Percentiles rank a stretch among this genome's conserved stretches.
These are phyloP conservation scores for Diadumene lineata DNA, from an alignment of 92 coral and sea anemone genomes.

Conservation along the genomic window DNA sequence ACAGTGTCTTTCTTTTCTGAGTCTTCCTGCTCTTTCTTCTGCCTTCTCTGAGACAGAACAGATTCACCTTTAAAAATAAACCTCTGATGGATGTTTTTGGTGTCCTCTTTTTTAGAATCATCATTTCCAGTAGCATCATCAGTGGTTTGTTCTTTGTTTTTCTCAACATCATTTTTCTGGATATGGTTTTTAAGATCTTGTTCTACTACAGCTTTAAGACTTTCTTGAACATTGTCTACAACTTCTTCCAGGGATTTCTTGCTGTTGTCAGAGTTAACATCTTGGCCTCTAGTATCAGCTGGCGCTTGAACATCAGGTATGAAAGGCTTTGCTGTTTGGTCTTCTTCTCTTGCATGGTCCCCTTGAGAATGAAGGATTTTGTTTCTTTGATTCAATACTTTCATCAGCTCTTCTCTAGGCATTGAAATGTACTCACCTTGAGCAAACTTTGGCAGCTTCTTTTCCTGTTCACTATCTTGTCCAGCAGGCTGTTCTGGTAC, in stretches of 20 bases:
- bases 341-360: background rate
- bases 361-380: constrained; percentile 18
- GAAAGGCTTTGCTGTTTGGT: background rate
- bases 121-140: background rate
- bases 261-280: background rate
- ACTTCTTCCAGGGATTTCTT: constrained; percentile 26
- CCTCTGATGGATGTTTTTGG: background rate
- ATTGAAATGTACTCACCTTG: constrained; percentile 33
- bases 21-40: background rate
- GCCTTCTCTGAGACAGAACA: constrained; percentile 1
- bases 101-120: background rate
- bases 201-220: constrained; percentile 36
- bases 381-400: constrained; percentile 20
- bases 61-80: constrained; percentile 2
- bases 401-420: constrained; percentile 31
- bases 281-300: constrained; percentile 2
- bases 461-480: background rate
- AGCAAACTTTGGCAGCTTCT: constrained; percentile 33
- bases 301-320: background rate
- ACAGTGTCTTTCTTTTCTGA: background rate
- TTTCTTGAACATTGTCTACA: constrained; percentile 25
- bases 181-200: constrained; percentile 8
- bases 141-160: constrained; percentile 1
- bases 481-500: background rate
- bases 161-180: constrained; percentile 5